Evolutionary conservation across 1,140 invertebrate genomes (phyloP).

Genomic region (Phocides pigmalion): DNA sequence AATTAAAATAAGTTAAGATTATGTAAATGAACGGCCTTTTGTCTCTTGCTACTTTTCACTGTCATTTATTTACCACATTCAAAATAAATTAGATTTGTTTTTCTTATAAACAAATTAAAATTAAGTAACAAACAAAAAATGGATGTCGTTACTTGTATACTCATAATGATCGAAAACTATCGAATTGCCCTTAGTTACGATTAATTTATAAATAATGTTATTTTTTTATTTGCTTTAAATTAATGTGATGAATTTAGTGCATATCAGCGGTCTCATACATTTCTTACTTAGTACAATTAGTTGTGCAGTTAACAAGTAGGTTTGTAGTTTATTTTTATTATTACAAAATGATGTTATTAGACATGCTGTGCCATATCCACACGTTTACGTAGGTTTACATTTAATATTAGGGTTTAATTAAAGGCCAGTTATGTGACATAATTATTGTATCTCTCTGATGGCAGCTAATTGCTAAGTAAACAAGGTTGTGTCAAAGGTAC

Average conservation of each 20-base stretch:
- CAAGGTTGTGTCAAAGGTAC: slow-evolving; percentile 6
- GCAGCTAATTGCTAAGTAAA: not conserved
- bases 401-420: not conserved
- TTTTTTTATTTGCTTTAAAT: too few relatives aligned
- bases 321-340: not conserved
- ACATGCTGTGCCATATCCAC: slow-evolving; percentile 8
- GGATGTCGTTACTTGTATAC: too few relatives aligned
- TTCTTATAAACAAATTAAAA: too few relatives aligned
- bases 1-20: too few relatives aligned
- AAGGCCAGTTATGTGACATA: slow-evolving; percentile 13
- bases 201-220: too few relatives aligned
- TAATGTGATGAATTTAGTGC: slow-evolving; percentile 9
- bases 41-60: too few relatives aligned
- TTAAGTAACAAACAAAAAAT: too few relatives aligned
- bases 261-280: not conserved
- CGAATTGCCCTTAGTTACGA: too few relatives aligned
- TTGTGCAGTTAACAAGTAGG: not conserved
- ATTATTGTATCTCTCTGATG: slow-evolving; percentile 8
- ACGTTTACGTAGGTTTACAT: not conserved
- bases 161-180: too few relatives aligned
- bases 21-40: too few relatives aligned
- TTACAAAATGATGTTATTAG: not conserved
- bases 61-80: too few relatives aligned
- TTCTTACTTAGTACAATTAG: slow-evolving; percentile 9
- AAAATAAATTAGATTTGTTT: too few relatives aligned